A percentile compares a stretch with the other conserved stretches of the same genome.
Conservation (phyloP, 2,888 invertebrate genomes). For the Drosophila suboccidentalis region DNA sequence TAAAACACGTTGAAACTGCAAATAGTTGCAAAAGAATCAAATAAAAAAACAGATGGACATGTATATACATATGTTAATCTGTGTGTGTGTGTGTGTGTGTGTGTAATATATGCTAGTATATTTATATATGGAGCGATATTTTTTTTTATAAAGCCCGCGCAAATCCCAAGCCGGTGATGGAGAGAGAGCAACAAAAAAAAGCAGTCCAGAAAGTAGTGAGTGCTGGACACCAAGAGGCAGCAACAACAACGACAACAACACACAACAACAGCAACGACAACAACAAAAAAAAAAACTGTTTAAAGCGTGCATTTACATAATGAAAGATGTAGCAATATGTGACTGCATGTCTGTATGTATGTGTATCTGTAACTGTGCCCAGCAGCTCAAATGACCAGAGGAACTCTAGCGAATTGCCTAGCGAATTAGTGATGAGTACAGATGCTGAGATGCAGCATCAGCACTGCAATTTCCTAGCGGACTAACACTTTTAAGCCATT, state of each 20-base stretch:
- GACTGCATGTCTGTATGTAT: too few species aligned
- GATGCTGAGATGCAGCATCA: too few species aligned
- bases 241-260: slow-evolving; percentile 40
- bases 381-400: too few species aligned
- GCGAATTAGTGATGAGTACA: too few species aligned
- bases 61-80: slow-evolving; percentile 25
- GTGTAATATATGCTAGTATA: slow-evolving; percentile 30
- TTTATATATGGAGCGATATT: slow-evolving; percentile 41
- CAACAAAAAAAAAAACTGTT: slow-evolving; percentile 55
- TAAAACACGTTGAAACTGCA: slow-evolving; percentile 81
- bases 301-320: slow-evolving; percentile 85
- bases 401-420: too few species aligned
- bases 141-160: slow-evolving; percentile 40
- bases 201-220: slow-evolving; percentile 16
- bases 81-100: slow-evolving; percentile 15
- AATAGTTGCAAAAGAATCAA: slow-evolving; percentile 46
- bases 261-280: slow-evolving; percentile 40
- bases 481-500: too few species aligned
- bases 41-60: slow-evolving; percentile 26
- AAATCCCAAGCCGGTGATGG: slow-evolving; percentile 62
- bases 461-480: too few species aligned
- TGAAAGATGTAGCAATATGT: slow-evolving; percentile 82
- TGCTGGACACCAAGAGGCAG: slow-evolving; percentile 48
- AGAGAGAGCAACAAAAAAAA: slow-evolving; percentile 32
- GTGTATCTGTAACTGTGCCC: too few species aligned